Percentiles rank a stretch among this genome's conserved stretches.
These are phyloP conservation scores for Agapornis canus DNA, from an alignment of 2,797 vertebrate genomes.

Conservation along the genomic window DNA sequence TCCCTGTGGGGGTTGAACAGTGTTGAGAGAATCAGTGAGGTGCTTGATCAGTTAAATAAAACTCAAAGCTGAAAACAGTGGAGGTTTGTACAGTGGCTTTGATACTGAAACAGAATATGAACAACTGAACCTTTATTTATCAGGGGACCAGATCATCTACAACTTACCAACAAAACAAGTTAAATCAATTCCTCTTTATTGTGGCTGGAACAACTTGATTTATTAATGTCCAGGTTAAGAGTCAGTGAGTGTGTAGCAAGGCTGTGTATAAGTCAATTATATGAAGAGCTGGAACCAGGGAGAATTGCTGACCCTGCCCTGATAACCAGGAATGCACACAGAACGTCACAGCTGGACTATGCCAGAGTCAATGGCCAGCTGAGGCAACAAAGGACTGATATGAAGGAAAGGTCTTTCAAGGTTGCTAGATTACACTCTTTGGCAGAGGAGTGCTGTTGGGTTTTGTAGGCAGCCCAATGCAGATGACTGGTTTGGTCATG, in stretches of 20 bases:
- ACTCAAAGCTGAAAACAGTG: neutral
- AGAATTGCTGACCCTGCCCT: neutral
- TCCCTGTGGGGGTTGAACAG: neutral
- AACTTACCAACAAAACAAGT: neutral
- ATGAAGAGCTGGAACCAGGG: neutral
- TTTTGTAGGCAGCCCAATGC: neutral
- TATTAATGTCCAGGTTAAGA: neutral
- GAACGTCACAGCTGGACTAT: neutral
- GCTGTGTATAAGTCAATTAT: neutral
- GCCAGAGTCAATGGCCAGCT: neutral
- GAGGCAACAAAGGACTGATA: constrained; percentile 9
- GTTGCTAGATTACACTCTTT: neutral
- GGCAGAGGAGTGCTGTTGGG: neutral
- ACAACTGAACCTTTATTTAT: neutral
- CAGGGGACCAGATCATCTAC: neutral
- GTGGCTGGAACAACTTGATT: neutral
- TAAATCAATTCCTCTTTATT: neutral
- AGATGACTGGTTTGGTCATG: neutral
- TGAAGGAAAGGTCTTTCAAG: neutral
- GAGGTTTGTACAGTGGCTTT: neutral
- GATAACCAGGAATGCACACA: neutral
- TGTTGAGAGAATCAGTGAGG: neutral
- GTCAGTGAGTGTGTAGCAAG: neutral
- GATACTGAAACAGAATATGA: neutral
- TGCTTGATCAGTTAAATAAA: neutral